phyloP scores from a whole-genome alignment of 2,113 vertebrate species.

The Ranitomeya variabilis region DNA sequence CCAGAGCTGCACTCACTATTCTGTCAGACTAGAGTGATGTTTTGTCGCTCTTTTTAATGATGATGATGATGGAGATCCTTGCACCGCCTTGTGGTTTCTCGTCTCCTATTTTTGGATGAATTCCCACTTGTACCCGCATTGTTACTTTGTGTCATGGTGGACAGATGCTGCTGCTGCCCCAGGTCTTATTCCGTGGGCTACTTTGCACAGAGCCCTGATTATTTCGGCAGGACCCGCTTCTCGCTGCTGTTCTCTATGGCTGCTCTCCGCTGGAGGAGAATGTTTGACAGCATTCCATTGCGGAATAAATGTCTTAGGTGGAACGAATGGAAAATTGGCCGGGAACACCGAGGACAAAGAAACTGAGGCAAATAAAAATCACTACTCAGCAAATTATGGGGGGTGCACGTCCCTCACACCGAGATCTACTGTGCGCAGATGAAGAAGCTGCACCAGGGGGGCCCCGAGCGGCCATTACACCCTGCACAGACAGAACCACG shows the following conservation, averaged over 20 bases:
- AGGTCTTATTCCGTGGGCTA: conserved; percentile 3
- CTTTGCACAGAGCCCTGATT: conserved; percentile 16
- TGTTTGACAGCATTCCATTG: conserved; percentile 45
- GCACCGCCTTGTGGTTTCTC: too few species aligned
- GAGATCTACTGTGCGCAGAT: neutral
- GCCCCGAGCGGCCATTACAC: neutral
- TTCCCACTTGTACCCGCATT: neutral
- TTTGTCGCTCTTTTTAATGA: too few species aligned
- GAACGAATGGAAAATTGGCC: conserved; percentile 51
- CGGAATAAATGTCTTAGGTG: conserved; percentile 48
- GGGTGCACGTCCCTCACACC: neutral
- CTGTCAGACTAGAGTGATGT: too few species aligned
- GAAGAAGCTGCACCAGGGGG: neutral
- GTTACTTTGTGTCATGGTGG: neutral
- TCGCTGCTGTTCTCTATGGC: conserved; percentile 5
- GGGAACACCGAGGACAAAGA: conserved; percentile 38
- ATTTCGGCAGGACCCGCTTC: conserved; percentile 26
- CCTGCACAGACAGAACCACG: neutral
- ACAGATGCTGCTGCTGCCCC: too few species aligned
- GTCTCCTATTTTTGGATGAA: too few species aligned
- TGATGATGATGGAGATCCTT: too few species aligned
- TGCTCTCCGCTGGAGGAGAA: conserved; percentile 27
- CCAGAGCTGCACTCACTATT: too few species aligned
- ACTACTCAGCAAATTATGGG: conserved; percentile 41
- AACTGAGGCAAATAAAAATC: conserved; percentile 29